These are phyloP conservation scores for Xiphophorus couchianus DNA, from an alignment of 2,113 vertebrate genomes.

Conservation along the genomic window DNA sequence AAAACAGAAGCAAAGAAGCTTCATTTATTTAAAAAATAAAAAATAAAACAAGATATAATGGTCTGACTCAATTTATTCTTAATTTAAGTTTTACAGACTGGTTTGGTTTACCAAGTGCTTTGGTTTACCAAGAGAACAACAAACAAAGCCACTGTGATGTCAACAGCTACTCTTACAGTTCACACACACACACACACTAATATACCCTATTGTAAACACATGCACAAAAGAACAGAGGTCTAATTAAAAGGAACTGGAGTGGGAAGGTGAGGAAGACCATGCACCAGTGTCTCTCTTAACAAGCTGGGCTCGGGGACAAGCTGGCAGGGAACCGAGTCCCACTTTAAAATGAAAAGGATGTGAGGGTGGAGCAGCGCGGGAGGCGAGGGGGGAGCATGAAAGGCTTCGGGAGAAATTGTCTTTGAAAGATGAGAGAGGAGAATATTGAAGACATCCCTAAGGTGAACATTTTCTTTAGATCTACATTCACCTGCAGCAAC, in stretches of 20 bases:
- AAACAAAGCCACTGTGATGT: conserved; percentile 27
- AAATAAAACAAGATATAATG: neutral
- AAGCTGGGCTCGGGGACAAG: conserved; percentile 66
- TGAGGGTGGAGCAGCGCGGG: conserved; percentile 10
- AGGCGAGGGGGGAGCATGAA: conserved; percentile 45
- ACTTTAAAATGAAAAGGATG: conserved; percentile 29
- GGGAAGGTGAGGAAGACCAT: conserved; percentile 69
- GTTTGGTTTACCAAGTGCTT: neutral
- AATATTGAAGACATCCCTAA: conserved; percentile 60
- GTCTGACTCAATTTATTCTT: neutral
- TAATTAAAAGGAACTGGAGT: conserved; percentile 74
- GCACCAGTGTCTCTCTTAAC: conserved; percentile 70
- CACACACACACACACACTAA: conserved; percentile 20
- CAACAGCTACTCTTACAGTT: conserved; percentile 12
- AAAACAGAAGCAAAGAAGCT: neutral
- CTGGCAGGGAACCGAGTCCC: conserved; percentile 52
- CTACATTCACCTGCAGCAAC: conserved; percentile 66
- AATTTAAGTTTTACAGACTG: neutral
- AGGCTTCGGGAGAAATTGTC: conserved; percentile 61
- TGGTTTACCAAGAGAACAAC: conserved; percentile 26
- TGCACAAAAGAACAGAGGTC: conserved; percentile 56
- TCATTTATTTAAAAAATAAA: neutral
- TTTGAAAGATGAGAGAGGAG: conserved; percentile 74
- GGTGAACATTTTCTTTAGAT: conserved; percentile 67
- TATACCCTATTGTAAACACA: conserved; percentile 31